Conservation (phyloP, 2,888 invertebrate genomes). For the Aleiodes alternator region DNA sequence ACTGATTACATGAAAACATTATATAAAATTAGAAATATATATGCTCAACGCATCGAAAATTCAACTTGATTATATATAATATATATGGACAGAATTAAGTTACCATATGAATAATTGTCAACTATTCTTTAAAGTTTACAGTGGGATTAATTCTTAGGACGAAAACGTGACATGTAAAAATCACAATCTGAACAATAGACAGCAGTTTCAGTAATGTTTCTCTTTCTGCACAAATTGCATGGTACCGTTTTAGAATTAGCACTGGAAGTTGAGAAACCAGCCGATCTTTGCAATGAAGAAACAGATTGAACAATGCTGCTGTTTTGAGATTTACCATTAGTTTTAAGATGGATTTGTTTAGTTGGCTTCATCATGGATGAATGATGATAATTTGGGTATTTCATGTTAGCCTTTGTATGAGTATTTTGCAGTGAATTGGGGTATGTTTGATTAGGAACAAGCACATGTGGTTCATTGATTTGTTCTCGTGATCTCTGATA, state of each 20-base stretch:
- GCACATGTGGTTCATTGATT: conserved; percentile 71
- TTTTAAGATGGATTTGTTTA: conserved; percentile 83
- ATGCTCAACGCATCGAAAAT: no score
- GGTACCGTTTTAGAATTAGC: conserved; percentile 79
- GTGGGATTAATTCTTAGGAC: conserved; percentile 78
- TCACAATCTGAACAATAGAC: conserved; percentile 94
- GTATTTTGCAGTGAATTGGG: conserved; percentile 69
- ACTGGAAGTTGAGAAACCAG: conserved; percentile 32
- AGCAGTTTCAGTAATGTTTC: conserved; percentile 85
- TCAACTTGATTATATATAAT: no score
- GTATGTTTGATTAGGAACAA: conserved; percentile 69
- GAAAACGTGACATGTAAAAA: conserved; percentile 92
- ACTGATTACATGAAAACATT: no score
- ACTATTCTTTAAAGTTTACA: neutral
- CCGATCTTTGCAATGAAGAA: conserved; percentile 84
- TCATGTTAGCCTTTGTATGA: conserved; percentile 70
- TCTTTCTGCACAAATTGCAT: conserved; percentile 92
- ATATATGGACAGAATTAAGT: neutral
- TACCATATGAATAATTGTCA: neutral
- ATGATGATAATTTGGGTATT: conserved; percentile 81
- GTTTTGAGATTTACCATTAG: conserved; percentile 83
- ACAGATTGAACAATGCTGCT: conserved; percentile 76
- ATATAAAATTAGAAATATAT: no score
- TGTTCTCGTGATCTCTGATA: conserved; percentile 75
- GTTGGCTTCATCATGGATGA: conserved; percentile 79